Conservation (phyloP, 2,113 vertebrate genomes). For the Ochotona princeps region DNA sequence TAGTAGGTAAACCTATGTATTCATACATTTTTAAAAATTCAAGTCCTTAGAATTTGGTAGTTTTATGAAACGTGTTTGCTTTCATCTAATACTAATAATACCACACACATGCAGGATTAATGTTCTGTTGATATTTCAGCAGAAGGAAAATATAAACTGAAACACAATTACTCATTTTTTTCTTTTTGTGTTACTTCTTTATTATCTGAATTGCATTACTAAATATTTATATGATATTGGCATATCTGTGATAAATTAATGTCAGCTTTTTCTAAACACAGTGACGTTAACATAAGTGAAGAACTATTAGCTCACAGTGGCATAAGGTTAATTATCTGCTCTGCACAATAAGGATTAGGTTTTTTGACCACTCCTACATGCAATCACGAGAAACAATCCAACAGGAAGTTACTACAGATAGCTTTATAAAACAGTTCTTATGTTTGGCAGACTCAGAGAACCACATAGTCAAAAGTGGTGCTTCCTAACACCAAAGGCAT, state of each 20-base stretch:
- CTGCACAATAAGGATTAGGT: not conserved
- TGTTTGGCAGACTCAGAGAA: not conserved
- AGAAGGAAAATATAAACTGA: not conserved
- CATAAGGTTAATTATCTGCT: not conserved
- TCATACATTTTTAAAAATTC: not conserved
- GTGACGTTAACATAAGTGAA: not conserved
- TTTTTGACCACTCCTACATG: not conserved
- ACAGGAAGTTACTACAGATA: not conserved
- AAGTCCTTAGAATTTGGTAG: not conserved
- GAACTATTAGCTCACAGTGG: not conserved
- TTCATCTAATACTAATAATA: not conserved
- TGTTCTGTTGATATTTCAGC: not conserved
- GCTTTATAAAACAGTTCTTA: not conserved
- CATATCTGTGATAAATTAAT: not conserved
- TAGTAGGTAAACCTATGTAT: not conserved
- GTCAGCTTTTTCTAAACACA: not conserved
- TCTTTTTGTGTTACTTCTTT: not conserved
- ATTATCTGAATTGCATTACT: not conserved
- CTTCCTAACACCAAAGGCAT: conserved; percentile 9
- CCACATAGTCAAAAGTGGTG: conserved; percentile 33
- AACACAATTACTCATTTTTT: not conserved
- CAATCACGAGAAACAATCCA: not conserved
- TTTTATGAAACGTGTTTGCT: not conserved
- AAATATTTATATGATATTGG: not conserved
- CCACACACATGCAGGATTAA: not conserved